Conservation (phyloP, 2,797 vertebrate genomes). For the Sebastes elongatus region DNA sequence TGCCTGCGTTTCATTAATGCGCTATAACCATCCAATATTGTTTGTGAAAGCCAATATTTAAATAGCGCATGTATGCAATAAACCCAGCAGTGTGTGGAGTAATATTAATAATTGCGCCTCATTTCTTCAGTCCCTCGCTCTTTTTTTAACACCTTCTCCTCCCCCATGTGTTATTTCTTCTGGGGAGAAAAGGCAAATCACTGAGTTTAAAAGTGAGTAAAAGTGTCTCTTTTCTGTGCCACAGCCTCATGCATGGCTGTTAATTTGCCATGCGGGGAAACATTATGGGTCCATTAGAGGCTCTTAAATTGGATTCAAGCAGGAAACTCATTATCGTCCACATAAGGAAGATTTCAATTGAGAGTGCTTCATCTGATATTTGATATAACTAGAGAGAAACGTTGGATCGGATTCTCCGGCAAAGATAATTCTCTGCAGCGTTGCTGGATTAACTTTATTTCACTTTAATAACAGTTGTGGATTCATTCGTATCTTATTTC, state of each 20-base stretch:
- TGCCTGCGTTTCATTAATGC: constrained; percentile 35
- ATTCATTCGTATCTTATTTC: constrained; percentile 60
- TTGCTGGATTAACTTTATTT: constrained; percentile 54
- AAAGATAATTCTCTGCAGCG: constrained; percentile 62
- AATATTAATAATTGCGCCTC: constrained; percentile 58
- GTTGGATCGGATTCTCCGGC: constrained; percentile 57
- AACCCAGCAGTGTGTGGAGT: constrained; percentile 35
- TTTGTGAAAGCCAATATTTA: constrained; percentile 61
- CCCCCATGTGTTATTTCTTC: constrained; percentile 46
- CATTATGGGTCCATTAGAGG: constrained; percentile 75
- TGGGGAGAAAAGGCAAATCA: constrained; percentile 51
- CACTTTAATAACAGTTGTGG: constrained; percentile 61
- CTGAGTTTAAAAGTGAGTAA: constrained; percentile 64
- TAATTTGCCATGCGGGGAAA: constrained; percentile 69
- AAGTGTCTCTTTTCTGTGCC: constrained; percentile 62
- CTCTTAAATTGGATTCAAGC: constrained; percentile 77
- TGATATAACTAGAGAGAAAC: constrained; percentile 66
- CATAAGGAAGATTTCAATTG: constrained; percentile 78
- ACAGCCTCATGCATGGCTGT: constrained; percentile 60
- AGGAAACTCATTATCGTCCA: constrained; percentile 75
- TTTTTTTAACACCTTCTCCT: not conserved
- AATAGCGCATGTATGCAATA: constrained; percentile 48
- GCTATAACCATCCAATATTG: constrained; percentile 42
- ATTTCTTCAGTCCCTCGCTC: constrained; percentile 25
- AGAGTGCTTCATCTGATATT: constrained; percentile 71